Conservation (phyloP, 2,797 vertebrate genomes). For the Melopsittacus undulatus region DNA sequence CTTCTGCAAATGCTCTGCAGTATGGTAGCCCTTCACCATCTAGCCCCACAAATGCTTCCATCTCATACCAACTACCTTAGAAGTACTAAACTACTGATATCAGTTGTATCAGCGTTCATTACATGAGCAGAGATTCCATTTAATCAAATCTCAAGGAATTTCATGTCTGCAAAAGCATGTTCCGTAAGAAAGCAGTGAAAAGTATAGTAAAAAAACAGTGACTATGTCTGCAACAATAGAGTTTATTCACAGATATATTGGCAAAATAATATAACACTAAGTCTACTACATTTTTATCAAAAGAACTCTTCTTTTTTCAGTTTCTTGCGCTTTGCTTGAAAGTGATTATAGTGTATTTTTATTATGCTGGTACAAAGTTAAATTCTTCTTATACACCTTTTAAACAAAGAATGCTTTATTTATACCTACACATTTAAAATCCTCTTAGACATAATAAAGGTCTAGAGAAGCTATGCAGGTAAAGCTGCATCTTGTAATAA, state of each 20-base stretch:
- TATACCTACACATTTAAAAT: not conserved
- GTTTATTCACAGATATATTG: not conserved
- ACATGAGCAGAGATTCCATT: not conserved
- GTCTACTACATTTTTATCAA: not conserved
- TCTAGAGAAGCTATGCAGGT: not conserved
- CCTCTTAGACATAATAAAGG: not conserved
- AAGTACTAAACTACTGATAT: not conserved
- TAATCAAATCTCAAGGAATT: not conserved
- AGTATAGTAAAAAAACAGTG: not conserved
- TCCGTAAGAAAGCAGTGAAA: not conserved
- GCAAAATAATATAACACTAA: not conserved
- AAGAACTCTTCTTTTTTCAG: not conserved
- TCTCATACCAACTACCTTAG: not conserved
- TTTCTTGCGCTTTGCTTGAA: not conserved
- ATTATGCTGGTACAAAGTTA: not conserved
- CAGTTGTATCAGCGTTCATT: not conserved
- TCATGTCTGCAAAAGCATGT: not conserved
- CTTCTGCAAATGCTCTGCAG: not conserved
- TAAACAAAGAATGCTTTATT: not conserved
- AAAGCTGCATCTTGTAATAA: not conserved
- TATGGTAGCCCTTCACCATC: not conserved
- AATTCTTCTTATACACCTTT: not conserved
- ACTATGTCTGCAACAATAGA: not conserved
- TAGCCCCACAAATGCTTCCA: not conserved
- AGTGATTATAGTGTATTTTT: not conserved